Conservation (phyloP, 2,797 vertebrate genomes). For the Anguilla megastoma region DNA sequence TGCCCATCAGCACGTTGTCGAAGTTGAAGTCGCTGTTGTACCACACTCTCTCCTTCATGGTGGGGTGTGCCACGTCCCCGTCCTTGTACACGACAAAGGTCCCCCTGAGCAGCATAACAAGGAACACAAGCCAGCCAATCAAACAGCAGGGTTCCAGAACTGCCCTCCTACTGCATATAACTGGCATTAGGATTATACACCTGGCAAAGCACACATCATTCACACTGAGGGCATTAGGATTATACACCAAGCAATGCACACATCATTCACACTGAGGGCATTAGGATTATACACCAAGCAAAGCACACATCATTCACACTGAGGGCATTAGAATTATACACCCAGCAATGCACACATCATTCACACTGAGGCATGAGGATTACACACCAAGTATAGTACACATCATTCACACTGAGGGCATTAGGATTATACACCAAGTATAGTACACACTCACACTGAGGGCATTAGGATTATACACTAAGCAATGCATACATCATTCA, state of each 20-base stretch:
- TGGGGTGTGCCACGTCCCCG: conserved; percentile 90
- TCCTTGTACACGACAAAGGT: conserved; percentile 98
- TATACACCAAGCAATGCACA: not conserved
- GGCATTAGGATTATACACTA: not conserved
- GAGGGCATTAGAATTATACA: not conserved
- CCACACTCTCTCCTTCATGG: conserved; percentile 90
- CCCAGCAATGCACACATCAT: not conserved
- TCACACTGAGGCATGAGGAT: not conserved
- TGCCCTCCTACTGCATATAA: not conserved
- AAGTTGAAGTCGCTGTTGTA: conserved; percentile 97
- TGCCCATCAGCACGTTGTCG: conserved; percentile 92
- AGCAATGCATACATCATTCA: not conserved
- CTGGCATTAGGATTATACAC: not conserved
- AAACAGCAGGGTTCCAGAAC: conserved; percentile 2
- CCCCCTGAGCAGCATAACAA: conserved; percentile 73
- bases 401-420: not conserved
- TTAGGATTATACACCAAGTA: not conserved
- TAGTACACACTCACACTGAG: not conserved
- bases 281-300: not conserved
- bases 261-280: not conserved
- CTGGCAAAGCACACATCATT: not conserved
- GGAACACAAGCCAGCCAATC: not conserved
- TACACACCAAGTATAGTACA: not conserved
- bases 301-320: not conserved
- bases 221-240: not conserved